Conservation (phyloP, 2,797 vertebrate genomes). For the Sebastes trivittatus region DNA sequence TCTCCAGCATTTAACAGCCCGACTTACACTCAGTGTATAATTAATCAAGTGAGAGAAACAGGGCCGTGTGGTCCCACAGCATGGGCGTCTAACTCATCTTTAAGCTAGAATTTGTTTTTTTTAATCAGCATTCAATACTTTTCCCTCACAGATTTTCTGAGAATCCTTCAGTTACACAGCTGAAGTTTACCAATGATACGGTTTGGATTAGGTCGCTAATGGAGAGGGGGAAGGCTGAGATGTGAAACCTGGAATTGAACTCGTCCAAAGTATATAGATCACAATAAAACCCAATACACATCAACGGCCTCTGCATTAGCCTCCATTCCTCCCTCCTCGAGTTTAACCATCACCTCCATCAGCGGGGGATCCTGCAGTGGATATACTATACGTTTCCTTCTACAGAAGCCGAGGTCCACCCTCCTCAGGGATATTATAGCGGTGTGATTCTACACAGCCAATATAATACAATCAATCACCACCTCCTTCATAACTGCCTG, state of each 20-base stretch:
- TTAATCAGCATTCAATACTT: neutral
- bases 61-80: neutral
- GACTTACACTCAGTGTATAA: slow-evolving; percentile 6
- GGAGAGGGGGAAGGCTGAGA: neutral
- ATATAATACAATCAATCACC: slow-evolving; percentile 53
- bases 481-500: slow-evolving; percentile 46
- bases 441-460: slow-evolving; percentile 44
- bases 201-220: neutral
- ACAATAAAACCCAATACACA: neutral
- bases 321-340: neutral
- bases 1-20: neutral
- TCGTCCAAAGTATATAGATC: neutral
- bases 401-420: slow-evolving; percentile 4
- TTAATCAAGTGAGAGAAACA: neutral
- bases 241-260: neutral
- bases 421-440: slow-evolving; percentile 42
- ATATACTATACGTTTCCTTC: neutral
- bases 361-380: slow-evolving; percentile 12
- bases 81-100: neutral
- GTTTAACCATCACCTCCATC: neutral
- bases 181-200: neutral
- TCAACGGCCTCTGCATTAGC: neutral
- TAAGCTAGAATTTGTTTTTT: neutral
- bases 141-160: neutral
- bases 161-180: neutral